Evolutionary conservation across 2,113 vertebrate genomes (phyloP), one percentile per base, ranked within the genome.

Genomic region (Perognathus longimembris): DNA sequence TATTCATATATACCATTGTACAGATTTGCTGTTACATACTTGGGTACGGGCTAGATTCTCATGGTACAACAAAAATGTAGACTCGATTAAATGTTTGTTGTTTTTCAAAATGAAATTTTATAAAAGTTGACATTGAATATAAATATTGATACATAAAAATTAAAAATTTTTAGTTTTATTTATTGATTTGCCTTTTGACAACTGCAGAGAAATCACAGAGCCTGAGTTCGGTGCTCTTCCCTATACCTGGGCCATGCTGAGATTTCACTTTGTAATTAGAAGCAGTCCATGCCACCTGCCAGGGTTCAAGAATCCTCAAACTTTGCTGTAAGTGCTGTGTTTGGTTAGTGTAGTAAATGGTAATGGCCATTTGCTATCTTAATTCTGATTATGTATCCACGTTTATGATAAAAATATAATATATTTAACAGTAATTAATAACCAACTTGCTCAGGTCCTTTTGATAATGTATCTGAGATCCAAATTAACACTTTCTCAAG

Each of bases 31-130:
- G 69, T 94, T 45, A 38, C 10, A 83, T 14, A 79, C 6, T 0
- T 34, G n/a, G n/a, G n/a, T n/a, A n/a, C n/a, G n/a, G n/a, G n/a
- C n/a, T n/a, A n/a, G n/a, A 64, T 6, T 71, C 75, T 91, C 40
- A 24, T 34, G 4, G 36, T 21, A 22, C 28, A 30, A 76, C 42
- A 90, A 79, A 88, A 85, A 79, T 26, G 5, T 1, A 32, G 14
- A 70, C 14, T 93, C 74, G 69, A 59, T 69, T 73, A 50, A 57
- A 59, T 75, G 0, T 5, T 70, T 85, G 87, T 54, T 42, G 20
- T 74, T 45, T 74, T 63, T 93, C 92, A 73, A 79, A 88, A 66
- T 83, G 18, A 28, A 90, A 24, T 3, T 32, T 69, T 85, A 89
- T 57, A 63, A 93, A 88, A 36, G 69, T 54, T 88, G n/a, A 66